These are phyloP conservation scores for Lycia hirtaria DNA, from an alignment of 2,888 invertebrate species.

Conservation along the genomic window DNA sequence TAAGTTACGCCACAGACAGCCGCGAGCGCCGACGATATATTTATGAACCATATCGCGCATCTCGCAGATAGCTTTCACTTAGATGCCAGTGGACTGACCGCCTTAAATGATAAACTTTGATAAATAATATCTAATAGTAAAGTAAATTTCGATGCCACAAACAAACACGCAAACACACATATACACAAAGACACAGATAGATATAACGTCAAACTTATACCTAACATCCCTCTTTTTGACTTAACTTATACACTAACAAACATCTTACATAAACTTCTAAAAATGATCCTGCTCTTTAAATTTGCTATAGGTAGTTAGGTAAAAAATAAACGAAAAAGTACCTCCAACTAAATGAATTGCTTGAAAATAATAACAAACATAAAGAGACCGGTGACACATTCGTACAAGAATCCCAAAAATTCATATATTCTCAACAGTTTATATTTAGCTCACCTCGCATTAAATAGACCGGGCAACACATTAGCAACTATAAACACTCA, in stretches of 20 bases:
- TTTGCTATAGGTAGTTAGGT: too few species aligned
- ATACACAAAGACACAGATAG: too few species aligned
- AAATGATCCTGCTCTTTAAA: too few species aligned
- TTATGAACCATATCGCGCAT: slow-evolving; percentile 17
- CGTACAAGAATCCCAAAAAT: slow-evolving; percentile 7
- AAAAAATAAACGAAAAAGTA: too few species aligned
- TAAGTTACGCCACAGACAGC: slow-evolving; percentile 53
- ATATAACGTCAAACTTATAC: too few species aligned
- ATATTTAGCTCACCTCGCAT: slow-evolving; percentile 6
- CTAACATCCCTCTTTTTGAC: too few species aligned
- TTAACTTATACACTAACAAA: too few species aligned
- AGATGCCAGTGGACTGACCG: slow-evolving; percentile 1
- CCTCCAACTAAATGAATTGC: too few species aligned
- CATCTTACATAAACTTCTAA: too few species aligned
- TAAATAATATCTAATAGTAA: too few species aligned
- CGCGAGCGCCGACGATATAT: slow-evolving; percentile 34
- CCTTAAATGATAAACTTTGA: slow-evolving; percentile 1
- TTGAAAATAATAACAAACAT: not conserved
- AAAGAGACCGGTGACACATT: slow-evolving; percentile 1
- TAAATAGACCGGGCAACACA: slow-evolving; percentile 18
- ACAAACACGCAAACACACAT: too few species aligned
- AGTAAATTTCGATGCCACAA: too few species aligned
- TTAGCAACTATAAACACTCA: slow-evolving; percentile 9
- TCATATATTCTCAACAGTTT: slow-evolving; percentile 20
- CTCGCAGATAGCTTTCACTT: slow-evolving; percentile 26